A percentile compares a stretch with the other conserved stretches of the same genome.
phyloP scores from a whole-genome alignment of 2,888 invertebrate genomes.

The Rotaria socialis region DNA sequence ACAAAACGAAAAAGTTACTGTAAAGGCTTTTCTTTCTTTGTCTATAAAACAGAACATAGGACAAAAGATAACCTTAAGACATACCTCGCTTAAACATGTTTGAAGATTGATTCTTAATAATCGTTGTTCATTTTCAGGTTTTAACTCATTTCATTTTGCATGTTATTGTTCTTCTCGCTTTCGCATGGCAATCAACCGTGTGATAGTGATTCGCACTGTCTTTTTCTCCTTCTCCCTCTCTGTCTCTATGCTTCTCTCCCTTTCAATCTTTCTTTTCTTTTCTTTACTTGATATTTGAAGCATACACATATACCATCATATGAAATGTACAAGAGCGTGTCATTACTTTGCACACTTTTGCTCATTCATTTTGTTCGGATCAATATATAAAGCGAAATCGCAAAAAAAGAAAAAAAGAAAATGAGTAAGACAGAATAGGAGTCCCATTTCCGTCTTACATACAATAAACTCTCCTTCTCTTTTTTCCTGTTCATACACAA shows the following conservation, averaged over 20 bases:
- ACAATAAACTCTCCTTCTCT: neutral
- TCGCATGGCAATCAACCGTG: slow-evolving; percentile 16
- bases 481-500: neutral
- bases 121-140: slow-evolving; percentile 4
- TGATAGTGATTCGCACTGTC: slow-evolving; percentile 5
- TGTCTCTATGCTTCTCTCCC: neutral
- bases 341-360: slow-evolving; percentile 21
- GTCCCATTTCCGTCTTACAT: neutral
- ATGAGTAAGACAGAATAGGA: neutral
- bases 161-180: neutral
- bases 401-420: neutral
- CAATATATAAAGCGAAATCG: neutral
- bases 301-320: neutral
- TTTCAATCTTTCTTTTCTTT: neutral
- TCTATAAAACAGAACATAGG: neutral
- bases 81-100: slow-evolving; percentile 23
- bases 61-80: neutral
- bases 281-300: neutral
- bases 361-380: slow-evolving; percentile 11
- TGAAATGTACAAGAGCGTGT: slow-evolving; percentile 23
- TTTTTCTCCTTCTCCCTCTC: neutral
- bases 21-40: neutral
- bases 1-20: neutral
- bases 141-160: neutral
- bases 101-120: neutral